These are phyloP conservation scores for Oreochromis mossambicus DNA, from an alignment of 2,797 vertebrate genomes.

Conservation along the genomic window DNA sequence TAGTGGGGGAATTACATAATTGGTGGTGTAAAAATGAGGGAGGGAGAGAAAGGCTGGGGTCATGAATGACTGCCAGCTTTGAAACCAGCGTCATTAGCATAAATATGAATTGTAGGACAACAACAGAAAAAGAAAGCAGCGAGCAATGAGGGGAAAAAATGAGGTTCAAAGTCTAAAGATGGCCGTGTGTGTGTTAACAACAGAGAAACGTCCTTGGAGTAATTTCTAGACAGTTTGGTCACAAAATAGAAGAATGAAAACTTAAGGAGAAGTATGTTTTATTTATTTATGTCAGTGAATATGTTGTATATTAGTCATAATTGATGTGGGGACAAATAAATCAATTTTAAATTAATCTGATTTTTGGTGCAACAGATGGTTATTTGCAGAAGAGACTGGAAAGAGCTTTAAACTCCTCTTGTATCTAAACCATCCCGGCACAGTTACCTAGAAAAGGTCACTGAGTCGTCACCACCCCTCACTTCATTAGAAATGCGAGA, in stretches of 20 bases:
- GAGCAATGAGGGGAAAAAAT: neutral
- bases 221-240: neutral
- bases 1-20: neutral
- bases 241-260: neutral
- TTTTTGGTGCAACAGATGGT: neutral
- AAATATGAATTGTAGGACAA: neutral
- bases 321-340: neutral
- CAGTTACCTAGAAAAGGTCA: constrained; percentile 10
- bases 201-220: neutral
- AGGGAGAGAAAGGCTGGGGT: neutral
- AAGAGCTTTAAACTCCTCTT: neutral
- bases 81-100: neutral
- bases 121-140: neutral
- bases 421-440: neutral
- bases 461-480: constrained; percentile 40
- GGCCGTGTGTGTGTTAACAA: neutral
- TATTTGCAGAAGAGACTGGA: neutral
- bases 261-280: neutral
- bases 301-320: neutral
- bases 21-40: neutral
- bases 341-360: neutral
- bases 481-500: constrained; percentile 52
- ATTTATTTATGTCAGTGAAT: neutral
- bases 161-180: neutral
- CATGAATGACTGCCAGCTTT: neutral